A percentile compares a stretch with the other conserved stretches of the same genome.
phyloP scores from a whole-genome alignment of 2,797 vertebrate species.

The Epinephelus awoara region DNA sequence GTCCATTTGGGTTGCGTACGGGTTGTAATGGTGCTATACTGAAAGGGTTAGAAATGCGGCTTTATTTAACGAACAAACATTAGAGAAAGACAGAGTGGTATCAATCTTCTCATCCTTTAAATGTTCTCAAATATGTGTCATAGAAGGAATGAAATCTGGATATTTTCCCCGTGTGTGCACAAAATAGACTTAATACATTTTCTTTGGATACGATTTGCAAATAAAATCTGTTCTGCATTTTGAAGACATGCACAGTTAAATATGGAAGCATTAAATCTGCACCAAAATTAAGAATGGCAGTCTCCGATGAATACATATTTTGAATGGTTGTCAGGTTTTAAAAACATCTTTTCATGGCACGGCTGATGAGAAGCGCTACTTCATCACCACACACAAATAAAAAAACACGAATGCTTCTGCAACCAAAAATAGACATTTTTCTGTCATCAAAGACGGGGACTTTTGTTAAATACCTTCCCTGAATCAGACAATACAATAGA shows the following conservation, averaged over 20 bases:
- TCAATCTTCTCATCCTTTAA: background rate
- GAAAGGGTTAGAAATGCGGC: too few relatives aligned
- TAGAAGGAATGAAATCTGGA: background rate
- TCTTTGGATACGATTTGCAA: constrained; percentile 13
- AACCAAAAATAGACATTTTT: constrained; percentile 30
- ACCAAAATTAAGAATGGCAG: constrained; percentile 4
- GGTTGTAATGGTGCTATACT: too few relatives aligned
- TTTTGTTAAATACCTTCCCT: background rate
- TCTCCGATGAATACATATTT: constrained; percentile 38
- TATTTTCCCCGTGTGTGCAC: background rate
- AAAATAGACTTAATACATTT: background rate
- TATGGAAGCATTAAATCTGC: constrained; percentile 26
- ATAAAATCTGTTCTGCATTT: constrained; percentile 9
- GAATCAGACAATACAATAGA: constrained; percentile 37
- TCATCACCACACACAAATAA: constrained; percentile 33
- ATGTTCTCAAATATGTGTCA: constrained; percentile 6
- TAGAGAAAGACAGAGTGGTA: too few relatives aligned
- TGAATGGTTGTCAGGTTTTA: constrained; percentile 50
- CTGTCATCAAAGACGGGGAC: constrained; percentile 5
- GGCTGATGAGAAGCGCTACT: constrained; percentile 16
- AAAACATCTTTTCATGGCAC: constrained; percentile 41
- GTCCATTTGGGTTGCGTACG: too few relatives aligned
- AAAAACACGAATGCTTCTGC: constrained; percentile 6
- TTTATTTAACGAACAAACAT: too few relatives aligned
- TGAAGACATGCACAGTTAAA: constrained; percentile 30